Evolutionary conservation across 2,113 vertebrate genomes (phyloP), one percentile per base, ranked within the genome.

Genomic region (Felis chaus): DNA sequence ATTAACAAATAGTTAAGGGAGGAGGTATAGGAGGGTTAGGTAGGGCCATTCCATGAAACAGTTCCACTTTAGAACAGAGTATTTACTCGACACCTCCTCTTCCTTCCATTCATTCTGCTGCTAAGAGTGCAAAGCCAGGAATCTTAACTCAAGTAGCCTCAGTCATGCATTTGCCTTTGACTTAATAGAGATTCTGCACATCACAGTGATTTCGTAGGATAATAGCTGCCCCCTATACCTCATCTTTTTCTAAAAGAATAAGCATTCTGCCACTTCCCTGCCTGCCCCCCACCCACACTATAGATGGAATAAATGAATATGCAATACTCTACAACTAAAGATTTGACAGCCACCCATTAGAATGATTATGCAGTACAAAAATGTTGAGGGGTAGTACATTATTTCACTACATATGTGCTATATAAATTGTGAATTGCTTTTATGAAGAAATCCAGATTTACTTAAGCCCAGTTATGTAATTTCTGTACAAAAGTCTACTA

Each of bases 381-480:
- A 36, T 88, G 33, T n/a, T 89, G n/a, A 68, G 69, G 25, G 14
- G 31, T 23, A 79, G 33, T 86, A 63, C 18, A 41, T 74, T 95
- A 80, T 85, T 94, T 94, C 21, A 79, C 39, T 48, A 29, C 81
- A 69, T 12, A 41, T 73, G 45, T 76, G 48, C 66, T 95, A 33
- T 39, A 63, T n/a, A 83, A 86, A 89, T 29, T 93, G 48, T 85
- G 31, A 93, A 57, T 36, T 89, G 53, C 39, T 96, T 95, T 96
- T 41, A 84, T 63, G 90, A 45, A 78, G 91, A 91, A 87, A 48
- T 36, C 25, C 18, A 94, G 14, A 80, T 89, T 82, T 91, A 39
- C 68, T 93, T 95, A 92, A 93, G 10, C 12, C n/a, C 36, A 80
- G 15, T 94, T 80, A 90, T 12, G 1, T 73, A 80, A 95, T 85